These are phyloP conservation scores for Sicus ferrugineus DNA, from an alignment of 2,888 invertebrate genomes.

Conservation along the genomic window DNA sequence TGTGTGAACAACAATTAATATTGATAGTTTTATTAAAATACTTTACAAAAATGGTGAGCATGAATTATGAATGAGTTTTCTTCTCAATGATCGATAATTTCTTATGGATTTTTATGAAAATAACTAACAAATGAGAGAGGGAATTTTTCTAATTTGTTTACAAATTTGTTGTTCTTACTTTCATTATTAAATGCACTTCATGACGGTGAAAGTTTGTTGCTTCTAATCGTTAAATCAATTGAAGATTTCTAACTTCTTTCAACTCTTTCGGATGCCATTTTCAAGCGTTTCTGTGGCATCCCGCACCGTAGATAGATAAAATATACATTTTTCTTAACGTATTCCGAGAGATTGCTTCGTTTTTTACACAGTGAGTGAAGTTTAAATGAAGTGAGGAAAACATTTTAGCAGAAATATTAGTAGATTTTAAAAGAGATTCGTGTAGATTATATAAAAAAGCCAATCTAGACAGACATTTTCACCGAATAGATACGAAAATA, in stretches of 20 bases:
- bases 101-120: conserved; percentile 56
- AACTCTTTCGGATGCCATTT: background rate
- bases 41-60: background rate
- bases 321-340: too few species aligned
- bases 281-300: background rate
- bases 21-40: background rate
- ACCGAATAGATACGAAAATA: conserved; percentile 40
- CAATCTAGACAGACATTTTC: conserved; percentile 28
- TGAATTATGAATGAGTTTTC: conserved; percentile 20
- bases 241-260: background rate
- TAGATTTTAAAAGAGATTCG: conserved; percentile 17
- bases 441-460: conserved; percentile 28
- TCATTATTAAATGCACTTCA: background rate
- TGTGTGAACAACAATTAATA: conserved; percentile 8
- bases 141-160: background rate
- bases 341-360: background rate
- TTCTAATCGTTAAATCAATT: too few species aligned
- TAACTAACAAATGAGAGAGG: conserved; percentile 57
- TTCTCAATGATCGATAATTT: too few species aligned
- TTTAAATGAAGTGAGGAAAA: background rate
- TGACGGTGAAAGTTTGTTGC: too few species aligned
- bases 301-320: too few species aligned
- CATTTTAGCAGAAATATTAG: conserved; percentile 8
- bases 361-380: background rate
- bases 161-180: background rate